A percentile compares a stretch with the other conserved stretches of the same genome.
Conservation (phyloP, 2,113 vertebrate species). For the Oceanites oceanicus region DNA sequence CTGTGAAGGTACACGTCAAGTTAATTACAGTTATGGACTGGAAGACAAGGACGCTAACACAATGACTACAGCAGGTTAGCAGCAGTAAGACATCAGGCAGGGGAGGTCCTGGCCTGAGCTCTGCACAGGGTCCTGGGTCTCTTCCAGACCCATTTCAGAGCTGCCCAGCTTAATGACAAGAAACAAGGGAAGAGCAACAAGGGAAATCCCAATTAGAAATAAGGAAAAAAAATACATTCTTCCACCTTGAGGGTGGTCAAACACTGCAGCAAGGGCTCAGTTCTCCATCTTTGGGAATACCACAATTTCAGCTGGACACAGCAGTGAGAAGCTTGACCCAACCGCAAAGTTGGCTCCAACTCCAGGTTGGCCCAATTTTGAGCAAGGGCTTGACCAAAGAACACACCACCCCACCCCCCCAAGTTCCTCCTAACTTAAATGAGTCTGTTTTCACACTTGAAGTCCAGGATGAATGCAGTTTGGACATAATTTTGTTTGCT, state of each 20-base stretch:
- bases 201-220: neutral
- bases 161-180: neutral
- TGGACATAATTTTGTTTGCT: neutral
- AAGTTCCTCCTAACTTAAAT: neutral
- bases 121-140: neutral
- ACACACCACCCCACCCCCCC: too few relatives aligned
- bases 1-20: rapidly evolving
- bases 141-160: rapidly evolving
- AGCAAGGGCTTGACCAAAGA: neutral
- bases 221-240: neutral
- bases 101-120: neutral
- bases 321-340: neutral
- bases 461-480: neutral
- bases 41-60: rapidly evolving
- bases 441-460: neutral
- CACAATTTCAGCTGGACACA: neutral
- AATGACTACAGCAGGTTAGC: neutral
- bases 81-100: neutral
- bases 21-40: neutral
- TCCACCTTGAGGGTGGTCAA: neutral
- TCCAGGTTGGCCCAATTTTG: neutral
- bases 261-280: neutral
- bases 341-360: neutral
- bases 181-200: neutral
- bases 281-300: neutral